phyloP scores from a whole-genome alignment of 1,140 invertebrate genomes.

The Drosophila saltans region DNA sequence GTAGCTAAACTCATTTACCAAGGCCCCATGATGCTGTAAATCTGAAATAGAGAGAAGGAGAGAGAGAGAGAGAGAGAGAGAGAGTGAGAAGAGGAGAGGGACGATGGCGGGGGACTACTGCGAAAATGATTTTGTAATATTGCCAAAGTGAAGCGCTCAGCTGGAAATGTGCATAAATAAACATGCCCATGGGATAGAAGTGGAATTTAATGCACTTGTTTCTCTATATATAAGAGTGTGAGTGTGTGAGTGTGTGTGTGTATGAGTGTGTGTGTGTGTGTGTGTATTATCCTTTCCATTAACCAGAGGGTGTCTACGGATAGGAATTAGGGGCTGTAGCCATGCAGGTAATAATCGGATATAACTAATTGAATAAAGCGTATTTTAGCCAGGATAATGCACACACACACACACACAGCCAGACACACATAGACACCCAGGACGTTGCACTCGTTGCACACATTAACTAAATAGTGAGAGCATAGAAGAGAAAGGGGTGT shows the following conservation, averaged over 20 bases:
- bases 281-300: conserved; percentile 49
- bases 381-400: conserved; percentile 60
- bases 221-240: background rate
- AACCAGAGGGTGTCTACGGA: conserved; percentile 14
- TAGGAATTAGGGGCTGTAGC: background rate
- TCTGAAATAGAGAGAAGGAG: too few species aligned
- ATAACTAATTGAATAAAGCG: conserved; percentile 80
- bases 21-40: conserved; percentile 2
- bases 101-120: conserved; percentile 44
- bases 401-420: conserved; percentile 26
- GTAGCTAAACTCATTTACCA: conserved; percentile 40
- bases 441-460: background rate
- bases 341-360: conserved; percentile 79
- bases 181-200: conserved; percentile 56
- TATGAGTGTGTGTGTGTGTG: conserved; percentile 9
- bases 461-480: too few species aligned
- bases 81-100: background rate
- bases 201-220: conserved; percentile 11
- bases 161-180: conserved; percentile 68
- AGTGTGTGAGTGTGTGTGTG: background rate
- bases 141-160: conserved; percentile 70
- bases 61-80: too few species aligned
- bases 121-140: conserved; percentile 78
- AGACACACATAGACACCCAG: background rate
- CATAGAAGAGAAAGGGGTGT: too few species aligned